phyloP scores from a whole-genome alignment of 2,888 invertebrate genomes.

The Tromatobia lineatoria region DNA sequence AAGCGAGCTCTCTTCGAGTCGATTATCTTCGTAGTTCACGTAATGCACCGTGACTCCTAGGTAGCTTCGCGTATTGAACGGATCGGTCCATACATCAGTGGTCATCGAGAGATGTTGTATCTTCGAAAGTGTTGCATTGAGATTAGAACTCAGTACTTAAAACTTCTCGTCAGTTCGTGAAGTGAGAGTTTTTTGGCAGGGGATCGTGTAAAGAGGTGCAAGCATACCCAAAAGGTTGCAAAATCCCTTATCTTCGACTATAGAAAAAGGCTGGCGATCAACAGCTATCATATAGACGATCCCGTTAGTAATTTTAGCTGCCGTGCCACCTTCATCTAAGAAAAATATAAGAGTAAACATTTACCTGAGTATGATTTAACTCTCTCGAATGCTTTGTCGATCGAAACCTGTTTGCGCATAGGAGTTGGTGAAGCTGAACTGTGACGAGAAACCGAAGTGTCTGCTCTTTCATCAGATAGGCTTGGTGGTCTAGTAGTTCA shows the following conservation, averaged over 20 bases:
- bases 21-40: conserved; percentile 70
- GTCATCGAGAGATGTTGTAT: conserved; percentile 72
- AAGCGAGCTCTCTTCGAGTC: conserved; percentile 75
- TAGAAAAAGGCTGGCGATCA: conserved; percentile 29
- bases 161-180: conserved; percentile 78
- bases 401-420: conserved; percentile 2
- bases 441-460: no score
- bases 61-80: conserved; percentile 74
- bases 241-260: conserved; percentile 46
- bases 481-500: not conserved
- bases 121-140: conserved; percentile 74
- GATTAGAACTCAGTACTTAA: conserved; percentile 72
- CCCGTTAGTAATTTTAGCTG: conserved; percentile 53
- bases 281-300: conserved; percentile 43
- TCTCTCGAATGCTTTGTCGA: conserved; percentile 3
- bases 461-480: no score
- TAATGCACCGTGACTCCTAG: conserved; percentile 80
- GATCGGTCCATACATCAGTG: conserved; percentile 80
- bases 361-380: not conserved
- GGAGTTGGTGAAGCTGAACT: not conserved
- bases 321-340: conserved; percentile 59
- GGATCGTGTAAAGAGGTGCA: conserved; percentile 52
- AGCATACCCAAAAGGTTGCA: not conserved
- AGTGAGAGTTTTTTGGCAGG: conserved; percentile 75
- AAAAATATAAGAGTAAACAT: not conserved